Conservation (phyloP, 64 coral and sea anemone genomes). For the Hydrozoanthus tunicans region DNA sequence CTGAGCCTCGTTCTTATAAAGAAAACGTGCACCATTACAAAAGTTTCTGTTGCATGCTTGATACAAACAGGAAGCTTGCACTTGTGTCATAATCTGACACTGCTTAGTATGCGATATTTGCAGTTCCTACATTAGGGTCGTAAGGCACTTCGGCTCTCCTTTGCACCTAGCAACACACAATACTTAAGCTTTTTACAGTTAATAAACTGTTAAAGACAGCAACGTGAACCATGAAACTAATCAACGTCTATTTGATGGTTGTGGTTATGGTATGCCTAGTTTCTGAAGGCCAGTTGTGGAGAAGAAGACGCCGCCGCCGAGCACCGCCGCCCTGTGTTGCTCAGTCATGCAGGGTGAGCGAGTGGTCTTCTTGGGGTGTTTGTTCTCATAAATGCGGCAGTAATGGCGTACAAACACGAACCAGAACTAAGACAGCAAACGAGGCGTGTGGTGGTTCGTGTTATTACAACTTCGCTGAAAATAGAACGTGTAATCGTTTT, state of each 20-base stretch:
- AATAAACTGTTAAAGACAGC: too few species aligned
- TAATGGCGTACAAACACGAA: neutral
- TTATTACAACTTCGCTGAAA: neutral
- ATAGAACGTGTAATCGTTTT: neutral
- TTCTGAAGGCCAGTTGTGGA: neutral
- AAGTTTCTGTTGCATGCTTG: too few species aligned
- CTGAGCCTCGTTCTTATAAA: too few species aligned
- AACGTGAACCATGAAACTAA: neutral
- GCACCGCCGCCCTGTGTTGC: neutral
- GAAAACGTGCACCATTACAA: too few species aligned
- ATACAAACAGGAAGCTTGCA: too few species aligned
- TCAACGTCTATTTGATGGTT: neutral
- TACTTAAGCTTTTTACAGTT: too few species aligned
- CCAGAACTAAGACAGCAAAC: neutral
- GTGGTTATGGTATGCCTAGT: neutral
- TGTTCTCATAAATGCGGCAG: neutral
- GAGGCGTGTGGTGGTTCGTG: slow-evolving; percentile 5
- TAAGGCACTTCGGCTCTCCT: too few species aligned
- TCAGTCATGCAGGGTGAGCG: neutral
- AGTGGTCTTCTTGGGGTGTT: neutral
- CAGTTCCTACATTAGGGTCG: too few species aligned
- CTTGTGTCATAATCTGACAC: too few species aligned
- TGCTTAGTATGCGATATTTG: too few species aligned
- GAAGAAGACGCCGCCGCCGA: neutral
- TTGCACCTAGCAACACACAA: too few species aligned